Evolutionary conservation across 2,113 vertebrate species (phyloP), one percentile per base, ranked within the genome.

Genomic region (Bubo scandiacus): DNA sequence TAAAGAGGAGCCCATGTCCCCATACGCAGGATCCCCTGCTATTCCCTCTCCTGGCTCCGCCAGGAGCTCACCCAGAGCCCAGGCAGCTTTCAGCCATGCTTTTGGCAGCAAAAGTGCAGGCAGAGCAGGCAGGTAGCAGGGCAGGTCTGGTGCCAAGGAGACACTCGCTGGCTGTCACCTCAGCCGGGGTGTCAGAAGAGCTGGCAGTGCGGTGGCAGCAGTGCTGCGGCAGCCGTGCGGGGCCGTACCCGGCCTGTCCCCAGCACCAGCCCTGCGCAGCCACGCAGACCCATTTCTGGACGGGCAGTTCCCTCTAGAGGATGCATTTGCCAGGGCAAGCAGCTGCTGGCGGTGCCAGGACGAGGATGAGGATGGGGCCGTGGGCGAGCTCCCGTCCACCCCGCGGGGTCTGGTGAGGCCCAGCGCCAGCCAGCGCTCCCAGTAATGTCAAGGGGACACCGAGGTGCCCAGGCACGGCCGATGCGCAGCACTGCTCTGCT

Each of bases 301-400:
- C 89, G 13, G 80, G 91, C 67, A 47, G 91, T 81, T 92, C 95
- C 95, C 94, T 92, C 96, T 97, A 96, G 92, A 95, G 96, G 95
- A 73, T 8, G 68, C 3, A 6, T 7, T 2, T 11, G 51, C 18
- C 77, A 91, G 84, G 45, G 36, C 18, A 0, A 82, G 95, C 90
- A 27, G 58, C 43, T 15, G 36, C 61, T 34, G 36, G 45, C 34
- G 1, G 65, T 6, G 2, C 54, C 11, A 47, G 47, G 32, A 17
- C 5, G 8, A 20, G 19, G 45, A 47, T 47, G 19, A 0, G 30
- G 22, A 0, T 2, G 4, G 21, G 27, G 54, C 70, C 0, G 3
- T 3, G 29, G 40, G 18, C 63, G 52, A 13, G 4, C 32, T 34
- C 29, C 43, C 11, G 0, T 5, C 61, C 29, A 1, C 7, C 3